Evolutionary conservation across 2,888 invertebrate species (phyloP), one percentile per base, ranked within the genome.

Genomic region (Argyra leucocephala): DNA sequence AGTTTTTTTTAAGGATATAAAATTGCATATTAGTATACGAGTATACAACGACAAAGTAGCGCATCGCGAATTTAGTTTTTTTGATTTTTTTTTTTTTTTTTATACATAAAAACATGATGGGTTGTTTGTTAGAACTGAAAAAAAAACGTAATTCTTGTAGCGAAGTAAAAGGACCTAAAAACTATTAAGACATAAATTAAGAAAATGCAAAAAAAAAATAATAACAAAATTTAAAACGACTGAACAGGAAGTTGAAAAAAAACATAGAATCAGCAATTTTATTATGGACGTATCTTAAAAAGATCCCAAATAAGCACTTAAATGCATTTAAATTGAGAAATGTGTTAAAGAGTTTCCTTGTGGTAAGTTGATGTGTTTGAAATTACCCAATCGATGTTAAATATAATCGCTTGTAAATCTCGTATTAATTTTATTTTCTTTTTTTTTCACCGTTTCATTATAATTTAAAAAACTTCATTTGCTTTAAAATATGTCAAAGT

Each of bases 381-480:
- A n/a, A n/a, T n/a, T n/a, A n/a, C n/a, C n/a, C n/a, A n/a, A n/a
- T n/a, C n/a, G n/a, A n/a, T 31, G 5, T 31, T 31, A 10, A 31
- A 31, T 31, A 63, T 21, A 21, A 62, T 9, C 18, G 4, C 37
- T 63, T 63, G 23, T 36, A 63, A 63, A 57, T 63, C n/a, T 63
- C 18, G 48, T 48, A 37, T n/a, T n/a, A n/a, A n/a, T n/a, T n/a
- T n/a, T n/a, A n/a, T n/a, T n/a, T n/a, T n/a, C n/a, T n/a, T n/a
- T n/a, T n/a, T n/a, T n/a, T n/a, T n/a, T n/a, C n/a, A n/a, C n/a
- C n/a, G n/a, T n/a, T n/a, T n/a, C n/a, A n/a, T n/a, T n/a, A n/a
- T n/a, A n/a, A n/a, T n/a, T n/a, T n/a, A n/a, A n/a, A n/a, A n/a
- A n/a, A n/a, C n/a, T n/a, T n/a, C n/a, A n/a, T n/a, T n/a, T n/a